Conservation (phyloP, 2,797 vertebrate species). For the Geotrypetes seraphini region DNA sequence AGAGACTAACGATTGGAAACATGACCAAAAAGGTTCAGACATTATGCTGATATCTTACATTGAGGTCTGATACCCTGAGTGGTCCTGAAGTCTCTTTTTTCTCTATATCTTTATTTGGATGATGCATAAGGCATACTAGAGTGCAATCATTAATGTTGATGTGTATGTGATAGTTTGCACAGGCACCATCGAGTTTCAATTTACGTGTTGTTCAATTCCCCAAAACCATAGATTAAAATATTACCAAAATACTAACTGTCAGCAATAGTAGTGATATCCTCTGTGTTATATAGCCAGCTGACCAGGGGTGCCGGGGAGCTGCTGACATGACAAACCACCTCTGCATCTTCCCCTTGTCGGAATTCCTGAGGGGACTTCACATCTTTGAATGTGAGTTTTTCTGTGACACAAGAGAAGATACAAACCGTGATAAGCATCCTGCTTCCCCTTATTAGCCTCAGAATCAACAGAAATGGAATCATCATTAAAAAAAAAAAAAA, state of each 20-base stretch:
- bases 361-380: constrained; percentile 89
- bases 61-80: too few relatives aligned
- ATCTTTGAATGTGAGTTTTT: constrained; percentile 86
- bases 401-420: constrained; percentile 49
- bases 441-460: too few relatives aligned
- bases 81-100: too few relatives aligned
- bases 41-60: too few relatives aligned
- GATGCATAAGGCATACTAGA: too few relatives aligned
- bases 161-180: too few relatives aligned
- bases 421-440: not conserved
- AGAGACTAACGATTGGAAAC: too few relatives aligned
- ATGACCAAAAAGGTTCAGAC: too few relatives aligned
- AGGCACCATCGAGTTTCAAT: not conserved
- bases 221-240: constrained; percentile 50
- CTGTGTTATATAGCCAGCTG: constrained; percentile 87
- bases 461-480: too few relatives aligned
- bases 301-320: constrained; percentile 87
- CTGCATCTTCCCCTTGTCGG: constrained; percentile 80
- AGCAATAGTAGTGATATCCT: constrained; percentile 76
- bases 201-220: constrained; percentile 1
- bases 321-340: constrained; percentile 85
- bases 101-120: too few relatives aligned
- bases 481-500: not conserved
- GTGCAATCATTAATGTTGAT: too few relatives aligned
- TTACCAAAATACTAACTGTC: constrained; percentile 88